phyloP scores from a whole-genome alignment of 2,888 invertebrate genomes.

The Protophormia terraenovae region DNA sequence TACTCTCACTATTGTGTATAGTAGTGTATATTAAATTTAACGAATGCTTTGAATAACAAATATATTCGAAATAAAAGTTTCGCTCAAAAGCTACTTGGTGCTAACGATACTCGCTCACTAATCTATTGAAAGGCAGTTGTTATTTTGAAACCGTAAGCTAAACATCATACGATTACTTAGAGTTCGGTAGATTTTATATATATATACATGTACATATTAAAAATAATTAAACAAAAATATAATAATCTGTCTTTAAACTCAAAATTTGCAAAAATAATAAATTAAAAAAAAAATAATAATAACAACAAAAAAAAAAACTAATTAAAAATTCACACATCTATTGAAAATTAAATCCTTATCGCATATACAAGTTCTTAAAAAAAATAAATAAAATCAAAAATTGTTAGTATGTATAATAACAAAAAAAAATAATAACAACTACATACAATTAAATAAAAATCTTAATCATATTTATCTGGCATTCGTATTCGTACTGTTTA shows the following conservation, averaged over 20 bases:
- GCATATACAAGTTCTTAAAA: neutral
- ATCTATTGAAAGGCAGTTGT: conserved; percentile 42
- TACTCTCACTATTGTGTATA: neutral
- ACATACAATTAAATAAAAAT: neutral
- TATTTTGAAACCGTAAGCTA: conserved; percentile 59
- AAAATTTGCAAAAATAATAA: conserved; percentile 9
- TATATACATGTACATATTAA: neutral
- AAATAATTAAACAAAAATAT: neutral
- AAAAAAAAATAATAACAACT: neutral
- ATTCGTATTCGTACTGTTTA: neutral
- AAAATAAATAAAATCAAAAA: neutral
- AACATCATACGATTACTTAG: conserved; percentile 36
- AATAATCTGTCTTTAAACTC: neutral
- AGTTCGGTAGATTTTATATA: conserved; percentile 40
- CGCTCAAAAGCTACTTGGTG: neutral
- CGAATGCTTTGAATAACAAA: conserved; percentile 35
- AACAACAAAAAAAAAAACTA: neutral
- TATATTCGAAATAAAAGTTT: neutral
- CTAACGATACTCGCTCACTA: conserved; percentile 16
- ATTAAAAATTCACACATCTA: neutral
- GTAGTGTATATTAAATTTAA: neutral
- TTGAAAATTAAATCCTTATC: neutral
- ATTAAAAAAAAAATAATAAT: neutral
- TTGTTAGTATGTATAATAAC: neutral
- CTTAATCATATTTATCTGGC: neutral